A percentile compares a stretch with the other conserved stretches of the same genome.
Conservation (phyloP, 2,113 vertebrate genomes). For the Meles meles region DNA sequence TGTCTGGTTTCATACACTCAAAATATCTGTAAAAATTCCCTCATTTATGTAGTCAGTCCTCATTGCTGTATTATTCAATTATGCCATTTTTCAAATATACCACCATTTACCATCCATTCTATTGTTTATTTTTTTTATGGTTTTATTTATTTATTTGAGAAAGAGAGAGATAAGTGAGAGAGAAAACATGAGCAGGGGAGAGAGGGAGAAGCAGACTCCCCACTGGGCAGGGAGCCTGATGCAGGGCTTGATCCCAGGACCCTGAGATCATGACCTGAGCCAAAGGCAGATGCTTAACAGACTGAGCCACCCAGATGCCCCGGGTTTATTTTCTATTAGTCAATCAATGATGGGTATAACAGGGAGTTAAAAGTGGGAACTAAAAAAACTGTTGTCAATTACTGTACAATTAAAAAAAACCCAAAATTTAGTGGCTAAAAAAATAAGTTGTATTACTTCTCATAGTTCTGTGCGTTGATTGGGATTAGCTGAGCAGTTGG, state of each 20-base stretch:
- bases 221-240: too few relatives aligned
- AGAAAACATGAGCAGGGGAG: too few relatives aligned
- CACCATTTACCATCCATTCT: neutral
- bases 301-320: too few relatives aligned
- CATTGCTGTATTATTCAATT: neutral
- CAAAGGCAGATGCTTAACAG: too few relatives aligned
- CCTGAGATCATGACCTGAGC: too few relatives aligned
- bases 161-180: too few relatives aligned
- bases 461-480: neutral
- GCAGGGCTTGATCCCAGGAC: too few relatives aligned
- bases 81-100: neutral
- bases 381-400: neutral
- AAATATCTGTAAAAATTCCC: neutral
- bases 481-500: neutral
- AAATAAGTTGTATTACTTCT: neutral
- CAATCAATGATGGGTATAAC: neutral
- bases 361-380: neutral
- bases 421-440: neutral
- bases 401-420: neutral
- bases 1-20: neutral
- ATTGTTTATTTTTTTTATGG: neutral
- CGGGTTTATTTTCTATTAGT: neutral
- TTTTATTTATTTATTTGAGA: too few relatives aligned
- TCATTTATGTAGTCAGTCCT: neutral
- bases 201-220: too few relatives aligned